Base-by-base conservation (phyloP, 2,797 vertebrate genomes). In the Carcharodon carcharias region DNA sequence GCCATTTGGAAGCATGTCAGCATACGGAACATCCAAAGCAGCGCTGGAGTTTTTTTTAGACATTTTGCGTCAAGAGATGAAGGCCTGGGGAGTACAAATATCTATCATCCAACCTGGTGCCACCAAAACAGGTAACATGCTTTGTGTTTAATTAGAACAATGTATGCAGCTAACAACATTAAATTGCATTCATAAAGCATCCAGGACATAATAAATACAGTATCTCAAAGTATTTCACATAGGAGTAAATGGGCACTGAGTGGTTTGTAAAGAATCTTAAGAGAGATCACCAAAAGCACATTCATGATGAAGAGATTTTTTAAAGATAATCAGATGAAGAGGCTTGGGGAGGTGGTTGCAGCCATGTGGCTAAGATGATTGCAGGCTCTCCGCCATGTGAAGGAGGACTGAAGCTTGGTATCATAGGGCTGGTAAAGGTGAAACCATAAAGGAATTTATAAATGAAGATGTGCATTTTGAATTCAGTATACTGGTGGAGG, bases 31-130 rank as follows among this genome's bases (percentile, higher is more conserved):
- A 95, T 95, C 94, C 94, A 95, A 95, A 95, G 94, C 94, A 71
- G 94, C 94, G 12, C 31, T 95, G 50, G 94, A 95, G 50, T 35
- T 58, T 58, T 95, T 56, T 58, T 95, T 69, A 31, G 94, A 95
- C 54, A 77, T 77, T 95, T 71, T 95, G 50, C 94, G 94, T n/a
- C 94, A 95, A 95, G 94, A 95, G 26, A 95, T 95, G 94, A 95
- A 73, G 58, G 11, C 71, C 12, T 95, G 94, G 94, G 94, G 69
- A 71, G 94, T 95, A 95, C 45, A 95, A 58, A 26, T 95, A 95
- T 77, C 94, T 50, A 95, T 95, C 54, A 95, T 95, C 28, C 94
- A 95, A 58, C 94, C 94, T 31, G 94, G 94, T 71, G 94, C 94
- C 50, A 95, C 94, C 28, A 95, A 95, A 77, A 95, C 94, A 56